Conservation (phyloP, 1,140 invertebrate genomes). For the Protaetia brevitarsis region DNA sequence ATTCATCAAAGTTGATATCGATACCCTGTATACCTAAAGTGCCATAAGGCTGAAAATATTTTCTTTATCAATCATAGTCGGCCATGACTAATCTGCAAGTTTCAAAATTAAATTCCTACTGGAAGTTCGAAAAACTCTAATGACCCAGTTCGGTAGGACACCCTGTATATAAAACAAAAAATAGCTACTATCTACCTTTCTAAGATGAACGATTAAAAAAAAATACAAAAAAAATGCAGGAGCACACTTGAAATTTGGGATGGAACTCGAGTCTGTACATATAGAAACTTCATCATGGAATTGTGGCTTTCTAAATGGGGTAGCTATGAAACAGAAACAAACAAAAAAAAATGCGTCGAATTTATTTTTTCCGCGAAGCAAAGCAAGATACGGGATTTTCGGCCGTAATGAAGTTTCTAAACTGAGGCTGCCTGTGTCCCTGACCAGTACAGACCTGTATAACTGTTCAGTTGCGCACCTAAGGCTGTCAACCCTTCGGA, state of each 20-base stretch:
- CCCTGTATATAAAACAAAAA: background rate
- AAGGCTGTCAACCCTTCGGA: conserved; percentile 93
- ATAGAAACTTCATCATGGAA: conserved; percentile 24
- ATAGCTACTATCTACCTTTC: background rate
- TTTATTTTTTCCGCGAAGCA: background rate
- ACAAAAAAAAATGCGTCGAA: conserved; percentile 2
- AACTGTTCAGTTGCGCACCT: conserved; percentile 72
- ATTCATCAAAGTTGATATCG: too few species aligned
- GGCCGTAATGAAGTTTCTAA: conserved; percentile 24
- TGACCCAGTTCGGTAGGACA: too few species aligned
- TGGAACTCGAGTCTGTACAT: conserved; percentile 25
- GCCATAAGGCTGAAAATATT: too few species aligned
- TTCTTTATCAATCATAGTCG: too few species aligned
- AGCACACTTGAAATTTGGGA: conserved; percentile 7
- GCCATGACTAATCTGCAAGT: too few species aligned
- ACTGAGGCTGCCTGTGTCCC: conserved; percentile 39
- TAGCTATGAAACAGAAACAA: too few species aligned
- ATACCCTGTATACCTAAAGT: too few species aligned
- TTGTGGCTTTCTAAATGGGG: background rate
- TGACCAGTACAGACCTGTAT: conserved; percentile 62
- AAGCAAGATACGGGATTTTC: background rate
- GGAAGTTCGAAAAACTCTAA: too few species aligned
- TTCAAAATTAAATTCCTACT: too few species aligned
- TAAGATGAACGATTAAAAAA: background rate
- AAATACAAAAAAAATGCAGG: background rate